Evolutionary conservation across 2,797 vertebrate species (phyloP).

Genomic region (Synanceia verrucosa): DNA sequence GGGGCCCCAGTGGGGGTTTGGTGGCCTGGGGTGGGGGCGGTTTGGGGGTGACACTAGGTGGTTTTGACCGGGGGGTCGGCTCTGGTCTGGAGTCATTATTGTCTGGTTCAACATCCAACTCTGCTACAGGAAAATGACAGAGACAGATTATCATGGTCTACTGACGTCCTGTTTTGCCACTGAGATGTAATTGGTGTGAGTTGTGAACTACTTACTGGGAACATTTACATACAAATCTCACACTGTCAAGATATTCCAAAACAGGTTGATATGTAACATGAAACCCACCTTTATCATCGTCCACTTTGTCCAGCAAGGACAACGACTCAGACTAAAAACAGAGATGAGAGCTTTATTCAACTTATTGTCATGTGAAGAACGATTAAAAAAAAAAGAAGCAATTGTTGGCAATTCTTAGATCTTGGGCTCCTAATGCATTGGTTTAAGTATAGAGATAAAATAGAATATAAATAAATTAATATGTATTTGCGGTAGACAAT

Average conservation of each 20-base stretch:
- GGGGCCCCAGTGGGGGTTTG: constrained; percentile 76
- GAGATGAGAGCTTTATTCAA: not conserved
- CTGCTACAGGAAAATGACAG: not conserved
- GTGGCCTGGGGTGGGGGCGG: constrained; percentile 74
- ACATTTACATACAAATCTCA: not conserved
- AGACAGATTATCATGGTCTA: not conserved
- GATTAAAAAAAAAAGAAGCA: not conserved
- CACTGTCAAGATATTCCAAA: not conserved
- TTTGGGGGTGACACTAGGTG: constrained; percentile 74
- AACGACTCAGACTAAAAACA: constrained; percentile 51
- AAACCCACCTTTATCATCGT: constrained; percentile 56
- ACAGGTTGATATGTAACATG: no score
- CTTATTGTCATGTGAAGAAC: not conserved
- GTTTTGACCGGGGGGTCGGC: constrained; percentile 68
- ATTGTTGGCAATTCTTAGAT: not conserved
- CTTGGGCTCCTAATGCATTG: not conserved
- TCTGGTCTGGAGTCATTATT: constrained; percentile 82
- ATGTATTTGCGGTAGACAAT: rapidly evolving
- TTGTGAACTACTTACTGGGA: not conserved
- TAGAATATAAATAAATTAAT: not conserved
- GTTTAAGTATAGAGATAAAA: not conserved
- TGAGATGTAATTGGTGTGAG: not conserved
- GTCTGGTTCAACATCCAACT: constrained; percentile 71
- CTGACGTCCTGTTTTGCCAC: not conserved
- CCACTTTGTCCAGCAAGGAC: constrained; percentile 30